Percentiles rank a stretch among this genome's conserved stretches.
phyloP scores from a whole-genome alignment of 2,888 invertebrate species.

The Acanthopleura granulata region DNA sequence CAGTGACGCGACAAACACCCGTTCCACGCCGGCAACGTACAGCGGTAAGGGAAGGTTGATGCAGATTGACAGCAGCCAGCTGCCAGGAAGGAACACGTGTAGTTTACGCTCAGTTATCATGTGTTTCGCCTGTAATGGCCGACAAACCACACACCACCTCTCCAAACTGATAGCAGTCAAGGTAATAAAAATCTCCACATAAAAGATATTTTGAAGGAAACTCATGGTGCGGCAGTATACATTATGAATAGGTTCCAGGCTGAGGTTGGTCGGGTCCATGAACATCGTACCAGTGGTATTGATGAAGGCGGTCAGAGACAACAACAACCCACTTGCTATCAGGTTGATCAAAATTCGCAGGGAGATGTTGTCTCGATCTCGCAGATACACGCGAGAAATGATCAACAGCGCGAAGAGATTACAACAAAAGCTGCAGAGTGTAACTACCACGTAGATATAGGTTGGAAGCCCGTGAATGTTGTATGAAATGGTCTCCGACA shows the following conservation, averaged over 20 bases:
- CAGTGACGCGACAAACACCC: background rate
- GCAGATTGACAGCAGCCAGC: constrained; percentile 1
- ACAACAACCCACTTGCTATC: constrained; percentile 8
- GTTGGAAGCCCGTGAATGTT: background rate
- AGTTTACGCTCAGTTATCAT: constrained; percentile 5
- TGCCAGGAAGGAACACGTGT: background rate
- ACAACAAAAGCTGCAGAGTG: constrained; percentile 17
- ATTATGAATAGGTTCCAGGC: background rate
- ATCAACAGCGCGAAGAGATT: constrained; percentile 12
- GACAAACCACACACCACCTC: constrained; percentile 16
- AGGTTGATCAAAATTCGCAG: constrained; percentile 13
- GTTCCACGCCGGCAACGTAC: background rate
- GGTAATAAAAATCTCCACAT: constrained; percentile 19
- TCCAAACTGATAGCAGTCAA: constrained; percentile 19
- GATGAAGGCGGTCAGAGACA: constrained; percentile 10
- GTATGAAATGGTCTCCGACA: background rate
- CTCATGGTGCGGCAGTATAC: background rate
- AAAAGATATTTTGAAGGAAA: constrained; percentile 11
- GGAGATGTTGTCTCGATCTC: constrained; percentile 14
- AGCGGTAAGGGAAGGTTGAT: constrained; percentile 18
- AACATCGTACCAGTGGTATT: background rate
- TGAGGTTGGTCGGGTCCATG: background rate
- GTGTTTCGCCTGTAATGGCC: constrained; percentile 20
- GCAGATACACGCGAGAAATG: background rate
- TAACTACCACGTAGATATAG: background rate